phyloP scores from a whole-genome alignment of 1,140 invertebrate species.

The Papilio glaucus region DNA sequence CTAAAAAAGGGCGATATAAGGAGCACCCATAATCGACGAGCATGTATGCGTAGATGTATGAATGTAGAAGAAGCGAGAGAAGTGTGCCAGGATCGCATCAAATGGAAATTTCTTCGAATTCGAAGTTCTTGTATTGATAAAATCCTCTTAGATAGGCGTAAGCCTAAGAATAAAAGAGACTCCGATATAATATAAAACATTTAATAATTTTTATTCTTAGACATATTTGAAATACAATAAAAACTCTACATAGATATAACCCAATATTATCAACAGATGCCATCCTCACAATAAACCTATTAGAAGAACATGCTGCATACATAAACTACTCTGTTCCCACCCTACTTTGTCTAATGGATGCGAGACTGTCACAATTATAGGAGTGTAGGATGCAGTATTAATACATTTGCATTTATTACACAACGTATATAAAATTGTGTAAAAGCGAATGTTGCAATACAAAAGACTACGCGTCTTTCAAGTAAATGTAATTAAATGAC shows the following conservation, averaged over 20 bases:
- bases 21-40: too few relatives aligned
- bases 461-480: not conserved
- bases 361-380: conserved; percentile 16
- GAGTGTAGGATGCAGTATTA: conserved; percentile 25
- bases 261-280: not conserved
- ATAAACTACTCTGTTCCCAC: conserved; percentile 24
- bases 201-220: not conserved
- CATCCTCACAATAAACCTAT: conserved; percentile 19
- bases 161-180: too few relatives aligned
- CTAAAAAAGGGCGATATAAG: too few relatives aligned
- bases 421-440: not conserved
- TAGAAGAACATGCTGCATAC: conserved; percentile 16
- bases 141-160: too few relatives aligned
- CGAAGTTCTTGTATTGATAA: too few relatives aligned
- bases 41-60: too few relatives aligned
- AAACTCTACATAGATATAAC: not conserved
- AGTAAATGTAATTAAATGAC: not conserved
- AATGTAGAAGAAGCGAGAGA: too few relatives aligned
- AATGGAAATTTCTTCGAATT: too few relatives aligned
- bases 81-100: too few relatives aligned
- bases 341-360: conserved; percentile 34
- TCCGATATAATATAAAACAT: too few relatives aligned
- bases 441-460: not conserved
- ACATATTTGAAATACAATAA: conserved; percentile 7
- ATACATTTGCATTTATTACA: conserved; percentile 26